Evolutionary conservation across 2,888 invertebrate genomes (phyloP).

Genomic region (Oligia fasciuncula): DNA sequence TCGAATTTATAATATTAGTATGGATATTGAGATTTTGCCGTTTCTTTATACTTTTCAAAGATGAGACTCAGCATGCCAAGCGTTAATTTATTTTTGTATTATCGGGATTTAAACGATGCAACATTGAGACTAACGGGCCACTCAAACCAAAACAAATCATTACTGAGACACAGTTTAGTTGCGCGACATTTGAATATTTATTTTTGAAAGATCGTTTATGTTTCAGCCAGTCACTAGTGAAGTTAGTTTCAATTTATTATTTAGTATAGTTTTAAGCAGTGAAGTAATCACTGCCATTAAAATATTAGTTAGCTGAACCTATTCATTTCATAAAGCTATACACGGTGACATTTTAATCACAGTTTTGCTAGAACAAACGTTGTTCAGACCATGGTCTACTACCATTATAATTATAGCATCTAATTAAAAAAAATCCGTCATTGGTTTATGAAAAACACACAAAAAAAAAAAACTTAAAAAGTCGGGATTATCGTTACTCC

Average conservation of each 20-base stretch:
- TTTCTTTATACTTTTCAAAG: not conserved
- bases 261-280: not conserved
- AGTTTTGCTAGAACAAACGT: too few relatives aligned
- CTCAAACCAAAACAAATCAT: constrained; percentile 40
- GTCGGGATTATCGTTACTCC: too few relatives aligned
- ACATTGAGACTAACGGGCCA: constrained; percentile 31
- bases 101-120: constrained; percentile 23
- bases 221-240: constrained; percentile 8
- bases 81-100: not conserved
- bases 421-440: too few relatives aligned
- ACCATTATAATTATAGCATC: too few relatives aligned
- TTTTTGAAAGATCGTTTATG: constrained; percentile 26
- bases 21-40: not conserved
- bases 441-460: too few relatives aligned
- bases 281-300: not conserved
- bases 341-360: too few relatives aligned
- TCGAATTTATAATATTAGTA: too few relatives aligned
- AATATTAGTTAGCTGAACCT: not conserved
- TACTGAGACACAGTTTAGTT: constrained; percentile 43
- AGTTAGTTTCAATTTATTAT: constrained; percentile 2
- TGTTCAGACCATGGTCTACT: too few relatives aligned
- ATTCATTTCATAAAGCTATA: not conserved
- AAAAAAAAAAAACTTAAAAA: too few relatives aligned
- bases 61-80: not conserved
- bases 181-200: constrained; percentile 34